Conservation (phyloP, 1,140 invertebrate species). For the Sminthurides bifidus region DNA sequence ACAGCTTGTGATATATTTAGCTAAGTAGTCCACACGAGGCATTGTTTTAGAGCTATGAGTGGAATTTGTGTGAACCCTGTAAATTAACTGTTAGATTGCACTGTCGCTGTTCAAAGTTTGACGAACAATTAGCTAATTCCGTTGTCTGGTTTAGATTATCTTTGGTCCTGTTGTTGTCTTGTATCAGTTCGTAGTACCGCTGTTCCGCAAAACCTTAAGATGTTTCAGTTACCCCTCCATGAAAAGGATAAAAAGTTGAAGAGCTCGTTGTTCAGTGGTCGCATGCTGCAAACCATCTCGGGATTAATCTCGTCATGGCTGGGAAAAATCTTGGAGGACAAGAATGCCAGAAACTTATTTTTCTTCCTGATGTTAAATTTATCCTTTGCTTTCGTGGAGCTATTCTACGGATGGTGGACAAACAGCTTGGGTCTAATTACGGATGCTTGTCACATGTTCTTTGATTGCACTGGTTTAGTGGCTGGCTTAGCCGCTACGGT, state of each 20-base stretch:
- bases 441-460: constrained; percentile 99
- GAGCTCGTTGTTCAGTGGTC: no score
- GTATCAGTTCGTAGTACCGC: no score
- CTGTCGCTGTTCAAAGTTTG: no score
- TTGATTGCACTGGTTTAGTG: constrained; percentile 90
- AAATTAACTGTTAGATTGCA: no score
- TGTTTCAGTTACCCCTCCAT: constrained; percentile 17
- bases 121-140: no score
- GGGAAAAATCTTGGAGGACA: constrained; percentile 82
- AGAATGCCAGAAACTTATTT: constrained; percentile 85
- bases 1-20: no score
- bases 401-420: constrained; percentile 89
- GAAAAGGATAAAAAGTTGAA: constrained; percentile 6
- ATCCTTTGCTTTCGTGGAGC: constrained; percentile 90
- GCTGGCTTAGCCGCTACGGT: constrained; percentile 86
- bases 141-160: no score
- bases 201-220: no score
- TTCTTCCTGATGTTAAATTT: constrained; percentile 88
- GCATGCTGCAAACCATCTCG: background rate
- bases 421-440: constrained; percentile 91
- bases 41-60: no score
- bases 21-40: no score
- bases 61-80: no score
- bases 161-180: no score
- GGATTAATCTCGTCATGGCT: constrained; percentile 63